phyloP scores from a whole-genome alignment of 2,113 vertebrate genomes.

The Lanius collurio region DNA sequence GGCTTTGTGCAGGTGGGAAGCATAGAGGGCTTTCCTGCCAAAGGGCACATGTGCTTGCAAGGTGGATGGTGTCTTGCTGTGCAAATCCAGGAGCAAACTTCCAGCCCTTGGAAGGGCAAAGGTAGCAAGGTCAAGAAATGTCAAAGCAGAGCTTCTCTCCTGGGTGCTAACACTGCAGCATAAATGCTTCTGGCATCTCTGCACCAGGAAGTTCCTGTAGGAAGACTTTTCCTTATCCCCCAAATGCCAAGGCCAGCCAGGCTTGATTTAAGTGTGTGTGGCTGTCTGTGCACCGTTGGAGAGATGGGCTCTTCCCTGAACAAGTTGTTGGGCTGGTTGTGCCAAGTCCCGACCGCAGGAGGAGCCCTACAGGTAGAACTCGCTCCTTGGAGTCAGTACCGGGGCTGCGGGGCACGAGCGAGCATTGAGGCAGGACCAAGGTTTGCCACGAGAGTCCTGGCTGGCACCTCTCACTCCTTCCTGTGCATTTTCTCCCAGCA shows the following conservation, averaged over 20 bases:
- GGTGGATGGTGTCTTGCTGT: too few relatives aligned
- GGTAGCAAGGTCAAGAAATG: neutral
- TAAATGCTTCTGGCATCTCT: neutral
- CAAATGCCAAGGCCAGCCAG: neutral
- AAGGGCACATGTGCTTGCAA: rapidly evolving
- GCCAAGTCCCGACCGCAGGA: neutral
- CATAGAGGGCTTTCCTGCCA: neutral
- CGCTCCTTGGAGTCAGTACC: rapidly evolving
- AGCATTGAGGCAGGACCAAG: rapidly evolving
- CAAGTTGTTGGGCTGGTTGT: neutral
- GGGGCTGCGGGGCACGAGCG: rapidly evolving
- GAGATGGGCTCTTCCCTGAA: neutral
- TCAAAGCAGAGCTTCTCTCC: neutral
- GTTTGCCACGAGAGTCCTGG: neutral
- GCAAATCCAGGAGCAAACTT: neutral
- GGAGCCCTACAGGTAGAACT: neutral
- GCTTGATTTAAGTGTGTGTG: rapidly evolving
- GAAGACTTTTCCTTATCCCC: neutral
- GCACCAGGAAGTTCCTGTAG: neutral
- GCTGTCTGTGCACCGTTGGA: rapidly evolving
- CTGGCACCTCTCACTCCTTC: neutral
- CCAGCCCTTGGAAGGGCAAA: neutral
- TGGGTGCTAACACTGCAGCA: rapidly evolving
- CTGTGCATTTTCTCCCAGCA: rapidly evolving
- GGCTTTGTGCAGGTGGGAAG: neutral